Evolutionary conservation across 2,888 invertebrate species (phyloP).

Genomic region (Cryptosula pallasiana): DNA sequence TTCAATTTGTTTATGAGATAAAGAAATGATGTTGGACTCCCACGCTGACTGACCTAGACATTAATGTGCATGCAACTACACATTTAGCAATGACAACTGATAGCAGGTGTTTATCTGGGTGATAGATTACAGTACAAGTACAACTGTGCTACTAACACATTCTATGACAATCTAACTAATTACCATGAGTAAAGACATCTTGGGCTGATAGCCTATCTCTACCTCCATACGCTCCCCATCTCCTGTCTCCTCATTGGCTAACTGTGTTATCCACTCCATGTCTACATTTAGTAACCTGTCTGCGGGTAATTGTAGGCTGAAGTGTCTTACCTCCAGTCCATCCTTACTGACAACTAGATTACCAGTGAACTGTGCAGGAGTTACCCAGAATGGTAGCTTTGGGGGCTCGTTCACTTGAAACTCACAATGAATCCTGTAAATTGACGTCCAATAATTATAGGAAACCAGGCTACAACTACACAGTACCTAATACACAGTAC

Average conservation of each 20-base stretch:
- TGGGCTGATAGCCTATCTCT: constrained; percentile 37
- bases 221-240: constrained; percentile 35
- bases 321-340: constrained; percentile 28
- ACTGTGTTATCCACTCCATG: constrained; percentile 38
- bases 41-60: no score
- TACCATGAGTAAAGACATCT: constrained; percentile 33
- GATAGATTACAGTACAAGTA: no score
- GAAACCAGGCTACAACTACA: no score
- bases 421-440: constrained; percentile 34
- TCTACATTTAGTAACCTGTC: constrained; percentile 34
- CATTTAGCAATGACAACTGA: no score
- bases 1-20: no score
- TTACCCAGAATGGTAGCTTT: constrained; percentile 33
- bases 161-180: no score
- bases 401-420: constrained; percentile 33
- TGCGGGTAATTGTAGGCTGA: constrained; percentile 31
- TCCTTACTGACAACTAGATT: constrained; percentile 30
- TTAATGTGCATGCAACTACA: no score
- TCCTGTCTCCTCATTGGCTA: constrained; percentile 22
- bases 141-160: no score
- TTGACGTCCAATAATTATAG: no score
- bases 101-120: no score
- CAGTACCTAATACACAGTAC: no score
- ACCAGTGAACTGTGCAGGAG: constrained; percentile 33
- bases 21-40: no score